A percentile compares a stretch with the other conserved stretches of the same genome.
Conservation (phyloP, 2,797 vertebrate genomes). For the Helostoma temminkii region DNA sequence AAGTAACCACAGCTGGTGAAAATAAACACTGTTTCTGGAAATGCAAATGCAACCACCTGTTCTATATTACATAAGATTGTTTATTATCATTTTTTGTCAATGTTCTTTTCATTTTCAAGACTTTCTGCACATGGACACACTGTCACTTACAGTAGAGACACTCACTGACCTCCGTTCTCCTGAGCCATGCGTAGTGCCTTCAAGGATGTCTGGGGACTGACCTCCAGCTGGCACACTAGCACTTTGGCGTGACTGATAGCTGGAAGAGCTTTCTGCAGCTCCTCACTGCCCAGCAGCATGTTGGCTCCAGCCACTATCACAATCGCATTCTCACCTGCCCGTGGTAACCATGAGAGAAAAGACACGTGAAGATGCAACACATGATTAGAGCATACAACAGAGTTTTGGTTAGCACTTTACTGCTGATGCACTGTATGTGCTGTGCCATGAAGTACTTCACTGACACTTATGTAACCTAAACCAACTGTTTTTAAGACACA, state of each 20-base stretch:
- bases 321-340: conserved; percentile 94
- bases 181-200: conserved; percentile 90
- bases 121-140: neutral
- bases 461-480: neutral
- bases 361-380: conserved; percentile 11
- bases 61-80: neutral
- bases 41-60: conserved; percentile 12
- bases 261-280: conserved; percentile 85
- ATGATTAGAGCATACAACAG: neutral
- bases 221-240: conserved; percentile 94
- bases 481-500: neutral
- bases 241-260: conserved; percentile 88
- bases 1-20: neutral
- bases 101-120: neutral
- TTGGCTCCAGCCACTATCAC: conserved; percentile 97
- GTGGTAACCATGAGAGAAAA: conserved; percentile 16
- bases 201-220: conserved; percentile 87
- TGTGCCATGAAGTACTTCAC: too few species aligned
- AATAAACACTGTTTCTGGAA: conserved; percentile 2
- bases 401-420: neutral
- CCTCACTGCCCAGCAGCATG: conserved; percentile 88
- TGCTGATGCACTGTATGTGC: neutral
- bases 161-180: conserved; percentile 87
- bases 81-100: neutral
- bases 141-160: neutral